Conservation (phyloP, 2,888 invertebrate species). For the Bimastos eiseni region DNA sequence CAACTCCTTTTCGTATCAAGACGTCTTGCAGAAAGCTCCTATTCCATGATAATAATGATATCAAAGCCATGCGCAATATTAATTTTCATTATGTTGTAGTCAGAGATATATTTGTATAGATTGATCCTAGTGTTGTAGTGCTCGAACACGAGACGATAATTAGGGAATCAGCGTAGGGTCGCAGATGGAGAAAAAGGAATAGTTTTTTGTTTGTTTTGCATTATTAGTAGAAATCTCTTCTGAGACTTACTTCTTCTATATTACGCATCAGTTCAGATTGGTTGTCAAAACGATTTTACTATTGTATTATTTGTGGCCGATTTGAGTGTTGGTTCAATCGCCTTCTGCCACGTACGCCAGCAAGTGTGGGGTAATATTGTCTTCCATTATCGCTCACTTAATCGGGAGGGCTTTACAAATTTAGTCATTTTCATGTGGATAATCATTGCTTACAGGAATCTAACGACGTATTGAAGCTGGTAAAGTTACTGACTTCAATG, state of each 20-base stretch:
- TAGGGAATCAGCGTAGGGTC: slow-evolving; percentile 20
- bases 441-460: not conserved
- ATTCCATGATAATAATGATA: no score
- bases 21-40: no score
- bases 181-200: not conserved
- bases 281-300: not conserved
- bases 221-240: not conserved
- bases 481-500: not conserved
- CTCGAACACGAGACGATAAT: not conserved
- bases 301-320: not conserved
- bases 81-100: no score
- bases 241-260: not conserved
- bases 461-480: not conserved
- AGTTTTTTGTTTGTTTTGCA: not conserved
- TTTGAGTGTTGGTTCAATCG: not conserved
- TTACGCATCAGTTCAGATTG: not conserved
- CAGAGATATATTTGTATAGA: no score
- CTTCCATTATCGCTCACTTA: not conserved
- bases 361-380: not conserved
- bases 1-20: no score
- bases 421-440: not conserved
- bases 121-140: no score
- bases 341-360: slow-evolving; percentile 8
- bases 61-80: no score
- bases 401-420: not conserved